phyloP scores from a whole-genome alignment of 92 coral and sea anemone species.

The Hydrozoanthus gracilis region DNA sequence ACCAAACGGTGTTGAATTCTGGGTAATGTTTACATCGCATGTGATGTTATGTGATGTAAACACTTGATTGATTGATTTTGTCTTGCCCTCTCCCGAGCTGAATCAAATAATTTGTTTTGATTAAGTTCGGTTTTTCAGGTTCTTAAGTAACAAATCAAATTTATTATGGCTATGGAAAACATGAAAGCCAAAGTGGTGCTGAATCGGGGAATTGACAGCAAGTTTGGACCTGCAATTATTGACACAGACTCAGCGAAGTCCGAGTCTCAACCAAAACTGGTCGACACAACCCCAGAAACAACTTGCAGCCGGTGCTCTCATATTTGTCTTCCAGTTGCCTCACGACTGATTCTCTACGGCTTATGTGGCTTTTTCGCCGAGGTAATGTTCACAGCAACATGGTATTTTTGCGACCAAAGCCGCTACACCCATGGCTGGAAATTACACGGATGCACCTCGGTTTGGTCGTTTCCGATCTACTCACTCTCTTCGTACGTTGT shows the following conservation, averaged over 20 bases:
- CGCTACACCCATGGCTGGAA: constrained; percentile 95
- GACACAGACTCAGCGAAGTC: neutral
- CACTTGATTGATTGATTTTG: neutral
- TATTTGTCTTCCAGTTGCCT: constrained; percentile 72
- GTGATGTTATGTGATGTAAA: neutral
- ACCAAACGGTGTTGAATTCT: neutral
- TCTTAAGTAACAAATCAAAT: too few species aligned
- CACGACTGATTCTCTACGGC: constrained; percentile 89
- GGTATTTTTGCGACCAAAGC: constrained; percentile 90
- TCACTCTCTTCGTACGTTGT: constrained; percentile 78
- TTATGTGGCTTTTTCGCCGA: constrained; percentile 93
- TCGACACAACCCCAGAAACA: neutral
- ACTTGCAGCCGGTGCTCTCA: constrained; percentile 29
- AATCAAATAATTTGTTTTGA: neutral
- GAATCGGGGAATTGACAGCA: too few species aligned
- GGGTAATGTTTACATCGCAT: constrained; percentile 8
- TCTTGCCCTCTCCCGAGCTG: neutral
- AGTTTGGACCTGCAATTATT: neutral
- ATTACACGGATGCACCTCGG: constrained; percentile 94
- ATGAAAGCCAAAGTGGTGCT: too few species aligned
- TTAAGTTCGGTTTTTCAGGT: neutral
- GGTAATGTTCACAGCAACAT: constrained; percentile 94
- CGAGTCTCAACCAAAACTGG: neutral
- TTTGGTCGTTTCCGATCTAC: constrained; percentile 98
- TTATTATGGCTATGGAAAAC: too few species aligned